Conservation (phyloP, 2,113 vertebrate species). For the Rhadina sibilatrix region DNA sequence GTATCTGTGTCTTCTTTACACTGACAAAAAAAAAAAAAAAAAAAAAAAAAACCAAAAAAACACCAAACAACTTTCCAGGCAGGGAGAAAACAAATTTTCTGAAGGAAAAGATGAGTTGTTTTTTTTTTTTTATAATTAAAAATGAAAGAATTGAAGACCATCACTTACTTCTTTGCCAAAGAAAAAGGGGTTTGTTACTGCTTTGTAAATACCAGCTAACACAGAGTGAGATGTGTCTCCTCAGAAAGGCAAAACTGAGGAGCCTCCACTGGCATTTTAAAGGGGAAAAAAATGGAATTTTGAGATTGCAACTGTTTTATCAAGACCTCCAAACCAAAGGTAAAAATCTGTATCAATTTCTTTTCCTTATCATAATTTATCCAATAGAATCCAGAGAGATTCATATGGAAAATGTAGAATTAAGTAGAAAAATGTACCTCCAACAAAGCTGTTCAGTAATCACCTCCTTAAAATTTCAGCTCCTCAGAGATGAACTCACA, state of each 20-base stretch:
- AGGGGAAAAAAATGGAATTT: neutral
- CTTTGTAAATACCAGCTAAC: neutral
- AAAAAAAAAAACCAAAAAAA: fast-evolving
- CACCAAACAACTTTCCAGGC: neutral
- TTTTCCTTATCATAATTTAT: neutral
- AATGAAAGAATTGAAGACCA: neutral
- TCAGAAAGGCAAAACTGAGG: neutral
- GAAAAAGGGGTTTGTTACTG: neutral
- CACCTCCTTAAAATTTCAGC: neutral
- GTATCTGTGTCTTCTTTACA: neutral
- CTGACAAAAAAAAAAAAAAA: neutral
- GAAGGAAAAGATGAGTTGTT: neutral
- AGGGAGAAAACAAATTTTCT: neutral
- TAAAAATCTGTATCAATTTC: fast-evolving
- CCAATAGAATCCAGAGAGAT: neutral
- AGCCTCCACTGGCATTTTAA: neutral
- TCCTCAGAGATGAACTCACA: neutral
- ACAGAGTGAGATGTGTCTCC: neutral
- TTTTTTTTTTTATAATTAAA: neutral
- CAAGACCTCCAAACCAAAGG: neutral
- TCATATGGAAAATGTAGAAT: neutral
- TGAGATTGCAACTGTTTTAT: neutral
- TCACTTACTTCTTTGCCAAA: neutral
- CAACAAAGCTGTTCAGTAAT: neutral
- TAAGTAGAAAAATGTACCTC: neutral